phyloP scores from a whole-genome alignment of 2,113 vertebrate genomes.

The Hippocampus mohnikei region DNA sequence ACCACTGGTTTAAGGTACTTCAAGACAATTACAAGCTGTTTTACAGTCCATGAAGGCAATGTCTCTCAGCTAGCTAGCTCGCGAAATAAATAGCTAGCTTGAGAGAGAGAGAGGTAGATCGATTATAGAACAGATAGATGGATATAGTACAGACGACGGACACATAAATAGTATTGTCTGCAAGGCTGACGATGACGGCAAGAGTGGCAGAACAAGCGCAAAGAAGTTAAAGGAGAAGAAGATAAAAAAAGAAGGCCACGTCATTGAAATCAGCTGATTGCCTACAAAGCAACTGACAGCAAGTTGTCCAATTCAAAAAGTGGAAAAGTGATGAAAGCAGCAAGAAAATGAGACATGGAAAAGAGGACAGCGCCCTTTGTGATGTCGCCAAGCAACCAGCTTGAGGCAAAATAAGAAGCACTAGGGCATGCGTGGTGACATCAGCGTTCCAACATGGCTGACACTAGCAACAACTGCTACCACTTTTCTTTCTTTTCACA shows the following conservation, averaged over 20 bases:
- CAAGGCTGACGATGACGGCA: not conserved
- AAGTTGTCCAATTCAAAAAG: not conserved
- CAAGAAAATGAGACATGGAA: not conserved
- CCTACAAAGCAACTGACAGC: not conserved
- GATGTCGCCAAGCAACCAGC: conserved; percentile 17
- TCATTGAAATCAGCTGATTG: too few relatives aligned
- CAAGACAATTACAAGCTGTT: too few relatives aligned
- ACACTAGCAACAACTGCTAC: not conserved
- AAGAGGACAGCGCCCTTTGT: not conserved
- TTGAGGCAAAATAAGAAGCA: not conserved
- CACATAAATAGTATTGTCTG: too few relatives aligned
- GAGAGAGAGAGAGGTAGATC: too few relatives aligned
- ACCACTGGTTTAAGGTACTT: too few relatives aligned
- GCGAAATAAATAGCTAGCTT: too few relatives aligned
- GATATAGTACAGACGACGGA: too few relatives aligned
- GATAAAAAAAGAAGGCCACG: not conserved
- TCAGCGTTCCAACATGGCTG: conserved; percentile 5
- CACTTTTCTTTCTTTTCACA: too few relatives aligned
- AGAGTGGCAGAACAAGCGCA: not conserved
- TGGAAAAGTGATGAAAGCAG: not conserved
- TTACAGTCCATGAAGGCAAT: too few relatives aligned
- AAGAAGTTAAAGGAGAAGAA: not conserved
- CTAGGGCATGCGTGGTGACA: not conserved
- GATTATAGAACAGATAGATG: too few relatives aligned
- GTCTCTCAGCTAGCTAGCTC: too few relatives aligned